Base-by-base conservation (phyloP, 2,888 invertebrate genomes). In the Tetramorium bicarinatum region DNA sequence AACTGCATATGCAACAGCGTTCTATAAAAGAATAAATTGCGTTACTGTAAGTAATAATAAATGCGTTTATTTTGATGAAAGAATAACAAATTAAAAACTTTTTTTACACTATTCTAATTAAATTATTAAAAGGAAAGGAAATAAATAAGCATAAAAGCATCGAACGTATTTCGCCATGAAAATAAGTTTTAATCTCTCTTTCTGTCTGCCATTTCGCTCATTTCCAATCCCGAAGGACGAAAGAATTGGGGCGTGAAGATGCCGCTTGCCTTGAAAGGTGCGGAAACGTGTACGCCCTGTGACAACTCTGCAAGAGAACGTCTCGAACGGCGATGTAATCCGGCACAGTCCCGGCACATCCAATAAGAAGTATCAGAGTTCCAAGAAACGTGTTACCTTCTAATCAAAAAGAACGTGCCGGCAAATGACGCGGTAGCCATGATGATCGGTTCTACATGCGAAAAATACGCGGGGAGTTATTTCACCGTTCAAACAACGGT, bases 181-280 rank as follows among this genome's bases (percentile, higher is more conserved):
- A 59, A 85, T 84, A 80, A 47, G 47, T 71, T 61, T 79, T 47
- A 71, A 49, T 80, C 80, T 80, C 71, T 75, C 49, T 66, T 44
- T 47, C 59, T 38, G 25, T 25, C 47, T 34, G 29, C 18, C 44
- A 49, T 41, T 72, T 69, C 66, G 72, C 34, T 69, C 75, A 9
- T 64, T 29, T 82, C 29, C 69, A 61, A 69, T 82, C 62, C 59
- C 59, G 64, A 61, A 61, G 82, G 61, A 59, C 49, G 69, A 69
- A 62, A 71, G 81, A 89, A 89, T 61, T 88, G 84, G 85, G 69
- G 89, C 86, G 83, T 84, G 83, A 89, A 89, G 67, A 64, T 69
- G 69, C 56, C 44, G 79, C 79, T 41, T 61, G 82, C 52, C 83
- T 81, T 74, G 61, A 66, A 82, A 75, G 71, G 41, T 71, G 44